Evolutionary conservation across 1,140 invertebrate species (phyloP), one percentile per base, ranked within the genome.

Genomic region (Drosophila sp.): DNA sequence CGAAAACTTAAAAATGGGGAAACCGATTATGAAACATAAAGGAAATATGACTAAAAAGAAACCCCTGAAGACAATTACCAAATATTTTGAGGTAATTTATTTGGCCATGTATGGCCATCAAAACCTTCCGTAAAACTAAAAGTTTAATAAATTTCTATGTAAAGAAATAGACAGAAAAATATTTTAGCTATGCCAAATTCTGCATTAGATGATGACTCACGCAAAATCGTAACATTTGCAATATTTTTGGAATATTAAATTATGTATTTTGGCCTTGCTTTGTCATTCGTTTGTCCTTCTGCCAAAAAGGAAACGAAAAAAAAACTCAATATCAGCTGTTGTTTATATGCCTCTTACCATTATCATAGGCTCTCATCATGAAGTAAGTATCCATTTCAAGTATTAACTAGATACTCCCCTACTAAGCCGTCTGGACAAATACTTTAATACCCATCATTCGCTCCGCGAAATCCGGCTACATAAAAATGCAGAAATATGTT

Each of bases 401-500:
- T 50, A 57, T 57, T 57, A 58, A 58, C 56, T 58, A 58, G 56
- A 35, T 66, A 58, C 44, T 62, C 11, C 44, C 55, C 63, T 68
- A 79, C 72, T 84, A 84, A 84, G 80, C 80, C 76, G 76, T 65
- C 75, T 76, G 75, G 68, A 76, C 83, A 86, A 85, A 86, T 81
- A 79, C 82, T 79, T 76, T 81, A 86, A 85, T 85, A 75, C 71
- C 72, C 62, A 17, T 44, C 71, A 75, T 66, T 73, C 61, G 62
- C 17, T 38, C 65, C 25, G 62, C 50, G 57, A 82, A 70, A 79
- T 66, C 64, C 76, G 23, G 66, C 56, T 30, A 61, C 35, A 64
- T 75, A 86, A 81, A 85, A 87, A 87, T 79, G 75, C 63, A 72
- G 68, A 87, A 87, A 87, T 86, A 82, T 79, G 79, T 65, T 85